Base-by-base conservation (phyloP, 2,888 invertebrate genomes). In the Phaedon cochleariae region DNA sequence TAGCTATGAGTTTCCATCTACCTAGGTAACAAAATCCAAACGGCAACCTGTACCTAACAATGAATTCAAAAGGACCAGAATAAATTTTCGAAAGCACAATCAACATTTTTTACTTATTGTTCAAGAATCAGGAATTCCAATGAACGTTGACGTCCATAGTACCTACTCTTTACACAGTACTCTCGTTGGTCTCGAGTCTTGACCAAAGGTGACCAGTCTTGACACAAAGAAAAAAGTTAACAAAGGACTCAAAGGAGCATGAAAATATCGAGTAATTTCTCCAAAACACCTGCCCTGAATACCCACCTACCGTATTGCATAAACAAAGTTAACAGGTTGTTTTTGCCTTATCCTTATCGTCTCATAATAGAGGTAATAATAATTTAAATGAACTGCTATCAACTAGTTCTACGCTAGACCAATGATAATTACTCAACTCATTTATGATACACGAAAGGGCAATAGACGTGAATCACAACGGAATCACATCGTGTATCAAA, bases 401-500 rank as follows among this genome's bases (percentile, higher is more conserved):
- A n/a, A n/a, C n/a, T n/a, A n/a, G n/a, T n/a, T n/a, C 54, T 54
- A 22, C 1, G 22, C 55, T 55, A 55, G 55, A 31, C 55, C 37
- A 55, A 55, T 55, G 20, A 55, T 17, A n/a, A 55, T 31, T n/a
- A 4, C 55, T 55, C 20, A 21, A n/a, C n/a, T n/a, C n/a, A n/a
- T n/a, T n/a, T n/a, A n/a, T n/a, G n/a, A 26, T 26, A 26, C 3
- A 7, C 4, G 29, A 21, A 64, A 69, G 69, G 71, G 71, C 71
- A 71, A 69, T 68, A 69, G 51, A 67, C 71, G 67, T 59, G 64
- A 65, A 60, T 62, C 18, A 45, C 64, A 58, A 64, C 53, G n/a
- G 65, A 48, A 63, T 65, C 64, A 53, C 63, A 54, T 60, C 52
- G 54, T 69, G 57, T 69, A 76, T 79, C 77, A 77, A 78, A 77